These are phyloP conservation scores for Microcaecilia unicolor DNA, from an alignment of 2,797 vertebrate genomes.

Conservation along the genomic window DNA sequence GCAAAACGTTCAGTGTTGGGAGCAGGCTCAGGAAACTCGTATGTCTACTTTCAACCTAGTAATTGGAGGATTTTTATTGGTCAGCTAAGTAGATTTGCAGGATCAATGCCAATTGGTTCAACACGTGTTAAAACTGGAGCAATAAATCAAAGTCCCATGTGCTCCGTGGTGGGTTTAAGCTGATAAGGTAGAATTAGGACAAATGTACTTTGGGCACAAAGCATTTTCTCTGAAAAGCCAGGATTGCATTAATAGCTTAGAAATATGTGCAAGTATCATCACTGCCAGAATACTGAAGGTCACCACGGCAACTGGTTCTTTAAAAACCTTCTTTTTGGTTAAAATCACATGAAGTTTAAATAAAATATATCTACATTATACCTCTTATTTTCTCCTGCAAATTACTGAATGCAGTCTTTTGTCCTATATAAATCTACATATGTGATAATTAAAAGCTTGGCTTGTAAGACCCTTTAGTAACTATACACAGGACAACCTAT, in stretches of 20 bases:
- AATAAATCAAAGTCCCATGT: background rate
- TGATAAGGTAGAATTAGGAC: background rate
- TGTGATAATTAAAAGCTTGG: background rate
- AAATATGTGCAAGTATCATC: constrained; percentile 11
- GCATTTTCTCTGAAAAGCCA: constrained; percentile 2
- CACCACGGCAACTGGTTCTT: constrained; percentile 3
- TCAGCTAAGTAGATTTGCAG: background rate
- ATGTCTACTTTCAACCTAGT: too few relatives aligned
- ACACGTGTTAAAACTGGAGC: background rate
- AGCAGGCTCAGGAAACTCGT: too few relatives aligned
- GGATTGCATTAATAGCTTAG: constrained; percentile 9
- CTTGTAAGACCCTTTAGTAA: too few relatives aligned
- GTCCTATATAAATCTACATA: background rate
- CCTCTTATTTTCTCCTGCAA: background rate
- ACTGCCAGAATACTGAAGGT: constrained; percentile 8
- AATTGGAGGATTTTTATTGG: too few relatives aligned
- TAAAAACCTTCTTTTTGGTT: constrained; percentile 17
- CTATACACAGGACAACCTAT: too few relatives aligned
- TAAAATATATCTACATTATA: background rate
- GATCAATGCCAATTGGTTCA: background rate
- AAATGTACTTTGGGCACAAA: constrained; percentile 4
- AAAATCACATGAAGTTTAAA: background rate
- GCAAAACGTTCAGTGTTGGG: too few relatives aligned
- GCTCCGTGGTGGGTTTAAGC: background rate
- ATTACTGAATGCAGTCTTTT: constrained; percentile 1